These are phyloP conservation scores for Polymixis lichenea DNA, from an alignment of 2,888 invertebrate species.

Conservation along the genomic window DNA sequence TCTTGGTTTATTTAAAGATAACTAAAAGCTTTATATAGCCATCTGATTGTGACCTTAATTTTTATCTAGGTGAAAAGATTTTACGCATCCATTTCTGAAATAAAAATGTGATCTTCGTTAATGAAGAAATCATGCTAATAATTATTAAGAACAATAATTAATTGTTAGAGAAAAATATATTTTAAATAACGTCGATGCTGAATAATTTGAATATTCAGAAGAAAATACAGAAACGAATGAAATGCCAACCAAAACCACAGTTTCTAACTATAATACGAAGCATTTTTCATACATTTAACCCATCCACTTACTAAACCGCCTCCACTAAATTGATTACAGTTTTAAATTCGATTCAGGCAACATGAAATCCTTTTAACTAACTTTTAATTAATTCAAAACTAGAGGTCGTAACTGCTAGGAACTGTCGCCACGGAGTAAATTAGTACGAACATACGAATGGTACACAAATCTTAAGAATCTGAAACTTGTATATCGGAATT, in stretches of 20 bases:
- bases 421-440: constrained; percentile 35
- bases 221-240: constrained; percentile 3
- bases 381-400: constrained; percentile 61
- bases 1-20: background rate
- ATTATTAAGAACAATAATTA: too few species aligned
- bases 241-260: background rate
- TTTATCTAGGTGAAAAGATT: background rate
- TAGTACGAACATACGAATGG: constrained; percentile 59
- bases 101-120: background rate
- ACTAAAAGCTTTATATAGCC: background rate
- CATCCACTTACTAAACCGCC: constrained; percentile 1
- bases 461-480: constrained; percentile 58
- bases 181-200: background rate
- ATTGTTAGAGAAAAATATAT: too few species aligned
- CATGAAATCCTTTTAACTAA: constrained; percentile 49
- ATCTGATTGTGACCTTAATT: background rate
- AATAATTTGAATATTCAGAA: background rate
- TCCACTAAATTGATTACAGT: constrained; percentile 47
- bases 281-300: constrained; percentile 10
- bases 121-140: constrained; percentile 3
- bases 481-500: constrained; percentile 43
- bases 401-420: constrained; percentile 37
- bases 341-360: constrained; percentile 53
- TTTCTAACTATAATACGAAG: background rate
- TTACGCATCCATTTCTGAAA: background rate